These are phyloP conservation scores for Corynorhinus townsendii DNA, from an alignment of 2,113 vertebrate species.

Conservation along the genomic window DNA sequence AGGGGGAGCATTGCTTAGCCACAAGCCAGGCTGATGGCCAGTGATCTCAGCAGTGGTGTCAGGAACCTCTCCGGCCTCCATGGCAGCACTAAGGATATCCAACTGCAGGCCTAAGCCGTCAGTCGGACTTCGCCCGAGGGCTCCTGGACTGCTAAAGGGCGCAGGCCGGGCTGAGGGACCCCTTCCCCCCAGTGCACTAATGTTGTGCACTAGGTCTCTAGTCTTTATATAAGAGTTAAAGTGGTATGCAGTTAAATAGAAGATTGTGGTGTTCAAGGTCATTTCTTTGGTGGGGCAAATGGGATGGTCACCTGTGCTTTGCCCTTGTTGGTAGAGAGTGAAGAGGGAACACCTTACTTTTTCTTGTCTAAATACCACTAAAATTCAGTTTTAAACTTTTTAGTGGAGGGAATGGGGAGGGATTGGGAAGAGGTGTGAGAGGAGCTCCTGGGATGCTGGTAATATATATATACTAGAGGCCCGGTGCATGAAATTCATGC, in stretches of 20 bases:
- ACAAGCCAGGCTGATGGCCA: too few relatives aligned
- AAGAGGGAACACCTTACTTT: not conserved
- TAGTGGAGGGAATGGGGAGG: not conserved
- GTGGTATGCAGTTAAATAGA: not conserved
- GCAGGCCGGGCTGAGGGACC: too few relatives aligned
- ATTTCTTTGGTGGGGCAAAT: not conserved
- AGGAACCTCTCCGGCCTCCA: too few relatives aligned
- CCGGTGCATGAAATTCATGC: too few relatives aligned
- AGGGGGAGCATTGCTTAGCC: too few relatives aligned
- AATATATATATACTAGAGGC: not conserved
- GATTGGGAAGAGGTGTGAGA: not conserved
- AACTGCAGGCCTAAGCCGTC: too few relatives aligned
- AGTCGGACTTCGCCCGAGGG: too few relatives aligned
- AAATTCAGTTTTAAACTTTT: constrained; percentile 28
- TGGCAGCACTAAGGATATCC: too few relatives aligned
- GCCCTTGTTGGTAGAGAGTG: not conserved
- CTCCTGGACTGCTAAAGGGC: too few relatives aligned
- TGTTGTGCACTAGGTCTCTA: too few relatives aligned
- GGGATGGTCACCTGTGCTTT: not conserved
- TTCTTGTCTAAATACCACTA: not conserved
- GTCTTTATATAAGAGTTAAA: not conserved
- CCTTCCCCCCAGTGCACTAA: too few relatives aligned
- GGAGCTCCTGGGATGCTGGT: not conserved
- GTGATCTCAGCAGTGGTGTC: too few relatives aligned
- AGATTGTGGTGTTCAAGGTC: not conserved